Evolutionary conservation across 2,888 invertebrate genomes (phyloP).

Genomic region (Torymus texanus): DNA sequence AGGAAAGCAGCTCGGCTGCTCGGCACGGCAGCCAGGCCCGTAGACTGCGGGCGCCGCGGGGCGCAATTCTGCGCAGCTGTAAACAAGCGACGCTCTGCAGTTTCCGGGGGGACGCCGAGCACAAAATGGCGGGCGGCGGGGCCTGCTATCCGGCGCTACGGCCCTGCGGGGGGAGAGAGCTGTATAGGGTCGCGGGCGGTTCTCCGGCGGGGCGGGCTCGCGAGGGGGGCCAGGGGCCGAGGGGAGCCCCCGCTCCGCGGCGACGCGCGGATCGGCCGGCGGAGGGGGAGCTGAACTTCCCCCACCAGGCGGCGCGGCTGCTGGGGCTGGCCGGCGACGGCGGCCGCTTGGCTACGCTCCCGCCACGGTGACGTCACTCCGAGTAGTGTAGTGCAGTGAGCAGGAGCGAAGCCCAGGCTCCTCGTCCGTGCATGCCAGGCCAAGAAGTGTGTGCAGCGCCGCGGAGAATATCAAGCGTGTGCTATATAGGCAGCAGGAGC

Average conservation of each 20-base stretch:
- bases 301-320: constrained; percentile 45
- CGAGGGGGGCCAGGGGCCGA: not conserved
- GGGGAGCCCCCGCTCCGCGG: constrained; percentile 40
- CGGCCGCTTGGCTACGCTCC: constrained; percentile 70
- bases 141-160: no score
- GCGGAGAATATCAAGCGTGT: constrained; percentile 1
- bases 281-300: constrained; percentile 31
- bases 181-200: not conserved
- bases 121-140: no score
- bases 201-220: not conserved
- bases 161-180: not conserved
- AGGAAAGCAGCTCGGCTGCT: constrained; percentile 40
- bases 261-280: not conserved
- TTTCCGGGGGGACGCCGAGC: no score
- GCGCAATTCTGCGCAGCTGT: constrained; percentile 5
- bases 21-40: constrained; percentile 12
- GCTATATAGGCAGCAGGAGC: constrained; percentile 14
- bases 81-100: no score
- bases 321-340: constrained; percentile 57
- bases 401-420: constrained; percentile 72
- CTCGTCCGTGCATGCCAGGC: constrained; percentile 60
- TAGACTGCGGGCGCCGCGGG: not conserved
- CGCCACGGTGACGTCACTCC: constrained; percentile 76
- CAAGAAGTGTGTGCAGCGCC: constrained; percentile 9
- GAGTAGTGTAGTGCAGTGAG: constrained; percentile 76